Conservation (phyloP, 2,113 vertebrate genomes). For the Ardeotis arabs region DNA sequence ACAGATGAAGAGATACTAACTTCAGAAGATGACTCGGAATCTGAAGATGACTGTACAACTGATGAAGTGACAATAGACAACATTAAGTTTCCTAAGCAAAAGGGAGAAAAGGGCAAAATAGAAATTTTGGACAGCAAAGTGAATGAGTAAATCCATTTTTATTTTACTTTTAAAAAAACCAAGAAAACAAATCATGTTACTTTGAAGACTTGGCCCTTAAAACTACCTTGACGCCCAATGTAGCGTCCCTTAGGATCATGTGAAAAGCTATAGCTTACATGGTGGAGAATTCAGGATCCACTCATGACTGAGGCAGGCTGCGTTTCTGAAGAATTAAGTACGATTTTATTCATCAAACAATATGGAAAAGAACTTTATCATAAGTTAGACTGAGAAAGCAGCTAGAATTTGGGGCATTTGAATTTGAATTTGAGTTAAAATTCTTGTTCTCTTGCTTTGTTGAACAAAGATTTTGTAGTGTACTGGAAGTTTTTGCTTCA, state of each 20-base stretch:
- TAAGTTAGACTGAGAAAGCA: not conserved
- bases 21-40: slow-evolving; percentile 69
- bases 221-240: not conserved
- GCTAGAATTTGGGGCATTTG: not conserved
- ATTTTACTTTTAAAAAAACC: not conserved
- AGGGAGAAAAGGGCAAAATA: slow-evolving; percentile 80
- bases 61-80: slow-evolving; percentile 80
- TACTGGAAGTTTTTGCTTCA: not conserved
- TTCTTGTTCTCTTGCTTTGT: not conserved
- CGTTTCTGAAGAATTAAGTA: not conserved
- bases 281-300: not conserved
- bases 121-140: slow-evolving; percentile 78
- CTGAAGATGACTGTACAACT: slow-evolving; percentile 61
- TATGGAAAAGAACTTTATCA: not conserved
- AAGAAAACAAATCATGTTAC: not conserved
- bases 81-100: slow-evolving; percentile 82
- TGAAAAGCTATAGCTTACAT: not conserved
- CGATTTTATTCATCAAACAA: not conserved
- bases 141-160: slow-evolving; percentile 20
- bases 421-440: not conserved
- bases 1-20: slow-evolving; percentile 68
- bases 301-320: not conserved
- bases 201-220: not conserved
- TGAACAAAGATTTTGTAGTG: not conserved
- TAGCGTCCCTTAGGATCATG: not conserved